These are phyloP conservation scores for Sepiola atlantica DNA, from an alignment of 2,888 invertebrate genomes.

Conservation along the genomic window DNA sequence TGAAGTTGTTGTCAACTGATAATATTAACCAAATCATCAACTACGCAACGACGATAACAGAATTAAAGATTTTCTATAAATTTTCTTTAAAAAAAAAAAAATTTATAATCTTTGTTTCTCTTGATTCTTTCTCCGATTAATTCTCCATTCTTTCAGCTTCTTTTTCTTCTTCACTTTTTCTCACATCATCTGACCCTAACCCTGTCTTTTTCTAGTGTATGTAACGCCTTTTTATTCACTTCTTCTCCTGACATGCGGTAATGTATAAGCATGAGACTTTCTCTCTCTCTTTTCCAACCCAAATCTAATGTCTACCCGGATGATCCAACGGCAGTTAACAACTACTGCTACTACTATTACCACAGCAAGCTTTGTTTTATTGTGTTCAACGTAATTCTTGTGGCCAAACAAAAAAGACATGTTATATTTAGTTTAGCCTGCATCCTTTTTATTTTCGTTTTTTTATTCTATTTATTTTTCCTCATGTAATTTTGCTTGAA, in stretches of 20 bases:
- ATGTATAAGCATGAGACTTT: slow-evolving; percentile 32
- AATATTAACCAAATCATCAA: too few relatives aligned
- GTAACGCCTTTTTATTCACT: slow-evolving; percentile 14
- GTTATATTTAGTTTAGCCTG: background rate
- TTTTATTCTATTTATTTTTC: background rate
- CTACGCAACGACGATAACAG: too few relatives aligned
- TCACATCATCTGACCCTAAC: background rate
- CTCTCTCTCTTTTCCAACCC: background rate
- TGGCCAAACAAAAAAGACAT: background rate
- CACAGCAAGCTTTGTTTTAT: background rate
- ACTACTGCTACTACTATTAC: background rate
- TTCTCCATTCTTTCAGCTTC: background rate
- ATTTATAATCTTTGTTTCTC: background rate
- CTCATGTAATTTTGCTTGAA: background rate
- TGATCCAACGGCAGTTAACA: background rate
- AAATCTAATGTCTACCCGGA: background rate
- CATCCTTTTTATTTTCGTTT: background rate
- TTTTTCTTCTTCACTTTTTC: background rate
- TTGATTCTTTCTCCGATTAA: background rate
- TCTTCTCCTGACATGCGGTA: background rate
- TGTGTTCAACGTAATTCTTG: background rate
- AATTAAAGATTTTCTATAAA: too few relatives aligned
- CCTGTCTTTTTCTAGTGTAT: slow-evolving; percentile 42
- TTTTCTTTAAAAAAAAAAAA: too few relatives aligned
- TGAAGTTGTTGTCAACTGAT: too few relatives aligned